Base-by-base conservation (phyloP, 2,113 vertebrate species). In the Sardina pilchardus region DNA sequence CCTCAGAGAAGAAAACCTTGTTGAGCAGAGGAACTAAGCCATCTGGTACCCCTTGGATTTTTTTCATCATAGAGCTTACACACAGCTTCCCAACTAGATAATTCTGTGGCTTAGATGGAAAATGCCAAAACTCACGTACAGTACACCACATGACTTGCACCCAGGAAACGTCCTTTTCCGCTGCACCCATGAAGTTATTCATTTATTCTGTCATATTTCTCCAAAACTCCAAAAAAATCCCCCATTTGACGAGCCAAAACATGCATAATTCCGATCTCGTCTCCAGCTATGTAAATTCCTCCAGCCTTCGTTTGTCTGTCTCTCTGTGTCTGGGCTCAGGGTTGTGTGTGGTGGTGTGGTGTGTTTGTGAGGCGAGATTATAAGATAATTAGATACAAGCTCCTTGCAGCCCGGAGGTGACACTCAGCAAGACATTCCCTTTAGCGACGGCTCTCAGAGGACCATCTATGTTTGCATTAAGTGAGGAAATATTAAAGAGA, bases 331-430 rank as follows among this genome's bases (percentile, higher is more conserved):
- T 34, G 4, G 10, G 30, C 71, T 34, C 71, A 78, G 71, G 71
- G 30, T 78, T 78, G 71, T n/a, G n/a, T n/a, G n/a, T n/a, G n/a
- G n/a, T n/a, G n/a, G n/a, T n/a, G n/a, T 4, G 16, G 45, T 81
- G 36, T 67, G 48, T 85, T 82, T 81, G n/a, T n/a, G 34, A 43
- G 48, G 24, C 59, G 44, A 44, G 34, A 86, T 84, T 81, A 85
- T 83, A 83, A 85, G 48, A 67, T 85, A 85, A 88, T 86, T 84
- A 85, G 83, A 86, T 84, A 34, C 47, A 48, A 36, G 47, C 47
- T 85, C 83, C n/a, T n/a, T n/a, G n/a, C 45, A n/a, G 80, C 6
- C 67, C 59, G 26, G 71, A 26, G 81, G 81, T 83, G 83, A 82
- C 24, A 34, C 71, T 17, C 84, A 48, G 24, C 21, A 47, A 30